Evolutionary conservation across 2,888 invertebrate genomes (phyloP), one percentile per base, ranked within the genome.

Genomic region (Sesamia inferens): DNA sequence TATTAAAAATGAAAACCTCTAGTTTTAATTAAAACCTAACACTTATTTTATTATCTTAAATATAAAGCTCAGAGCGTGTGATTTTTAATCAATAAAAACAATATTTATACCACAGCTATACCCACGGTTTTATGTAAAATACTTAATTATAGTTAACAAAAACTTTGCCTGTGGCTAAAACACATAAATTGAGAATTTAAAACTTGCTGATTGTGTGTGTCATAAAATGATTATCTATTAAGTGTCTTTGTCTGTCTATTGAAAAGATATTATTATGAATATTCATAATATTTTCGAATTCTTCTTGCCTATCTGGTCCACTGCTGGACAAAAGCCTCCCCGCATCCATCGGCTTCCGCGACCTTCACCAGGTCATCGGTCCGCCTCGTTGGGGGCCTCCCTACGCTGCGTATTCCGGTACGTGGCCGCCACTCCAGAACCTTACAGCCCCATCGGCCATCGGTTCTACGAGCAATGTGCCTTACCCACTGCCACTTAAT

Each of bases 171-270:
- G 74, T 51, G 85, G 93, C 93, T 22, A 54, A 78, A 79, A 83
- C 84, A 90, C 92, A 93, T 93, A 92, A 93, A 93, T 94, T 68
- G 89, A 88, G 85, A 84, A 83, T 86, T 88, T 88, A 91, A 91
- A 93, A 92, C 85, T 89, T 84, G 90, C 87, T 89, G 90, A 91
- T 92, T 92, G 88, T 84, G 88, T 90, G 90, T 92, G 66, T 68
- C 67, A 58, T 73, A 73, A 61, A 48, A 71, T 66, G 65, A 71
- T 31, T 72, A 47, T 57, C 24, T 48, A 24, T 55, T 68, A 0
- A 19, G 63, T 58, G 44, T n/a, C 11, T 51, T 51, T 63, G 76
- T 76, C 51, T 58, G 58, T 64, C 16, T 64, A 11, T 58, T 22
- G 14, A 19, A 61, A 16, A 47, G 0, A 55, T 31, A 31, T 31